Evolutionary conservation across 2,113 vertebrate genomes (phyloP).

Genomic region (Condylura cristata): DNA sequence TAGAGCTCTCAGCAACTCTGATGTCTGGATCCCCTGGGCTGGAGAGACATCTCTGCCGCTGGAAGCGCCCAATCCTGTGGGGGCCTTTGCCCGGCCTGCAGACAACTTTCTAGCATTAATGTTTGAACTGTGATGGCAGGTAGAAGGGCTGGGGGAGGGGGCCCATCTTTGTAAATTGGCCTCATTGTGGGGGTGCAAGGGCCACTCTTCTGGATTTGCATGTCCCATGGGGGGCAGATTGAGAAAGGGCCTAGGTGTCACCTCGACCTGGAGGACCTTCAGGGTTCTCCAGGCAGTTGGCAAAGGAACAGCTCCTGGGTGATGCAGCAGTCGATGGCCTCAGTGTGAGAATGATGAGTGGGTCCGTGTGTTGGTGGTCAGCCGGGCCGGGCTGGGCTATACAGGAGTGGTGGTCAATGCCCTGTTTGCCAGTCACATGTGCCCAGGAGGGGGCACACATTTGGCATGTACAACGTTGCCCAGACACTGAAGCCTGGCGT

Average conservation of each 20-base stretch:
- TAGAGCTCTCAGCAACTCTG: accelerated
- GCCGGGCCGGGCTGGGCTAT: neutral
- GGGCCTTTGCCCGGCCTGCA: no score
- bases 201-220: neutral
- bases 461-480: neutral
- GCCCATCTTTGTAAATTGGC: neutral
- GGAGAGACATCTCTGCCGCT: neutral
- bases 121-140: no score
- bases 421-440: neutral
- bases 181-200: neutral
- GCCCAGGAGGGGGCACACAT: neutral
- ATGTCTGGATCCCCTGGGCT: accelerated
- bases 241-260: neutral
- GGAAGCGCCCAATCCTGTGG: neutral
- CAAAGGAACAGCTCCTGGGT: neutral
- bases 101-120: neutral
- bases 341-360: neutral
- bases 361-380: neutral
- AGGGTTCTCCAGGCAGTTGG: neutral
- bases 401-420: neutral
- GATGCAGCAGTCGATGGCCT: neutral
- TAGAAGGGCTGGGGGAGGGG: accelerated
- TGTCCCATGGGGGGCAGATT: neutral
- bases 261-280: no score
- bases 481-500: no score